Evolutionary conservation across 1,140 invertebrate genomes (phyloP).

Genomic region (Diorhabda sublineata): DNA sequence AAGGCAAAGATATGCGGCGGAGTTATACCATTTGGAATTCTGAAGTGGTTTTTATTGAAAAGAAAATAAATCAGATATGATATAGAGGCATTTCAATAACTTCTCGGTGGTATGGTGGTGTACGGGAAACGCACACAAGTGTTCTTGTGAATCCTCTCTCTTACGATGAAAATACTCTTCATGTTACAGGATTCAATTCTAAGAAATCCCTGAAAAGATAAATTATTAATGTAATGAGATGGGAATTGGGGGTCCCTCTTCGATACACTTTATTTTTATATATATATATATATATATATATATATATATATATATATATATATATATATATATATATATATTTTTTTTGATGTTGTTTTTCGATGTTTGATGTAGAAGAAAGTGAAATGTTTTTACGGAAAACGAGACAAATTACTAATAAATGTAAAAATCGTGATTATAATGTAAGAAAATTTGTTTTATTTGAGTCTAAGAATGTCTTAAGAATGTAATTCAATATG

Average conservation of each 20-base stretch:
- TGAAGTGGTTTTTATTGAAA: constrained; percentile 24
- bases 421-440: too few species aligned
- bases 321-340: too few species aligned
- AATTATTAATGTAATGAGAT: constrained; percentile 23
- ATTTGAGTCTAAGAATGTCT: too few species aligned
- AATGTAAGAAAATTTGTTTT: too few species aligned
- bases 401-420: too few species aligned
- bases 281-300: too few species aligned
- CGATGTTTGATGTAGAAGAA: not conserved
- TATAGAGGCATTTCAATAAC: constrained; percentile 24
- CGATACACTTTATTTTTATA: not conserved
- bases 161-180: constrained; percentile 18
- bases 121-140: constrained; percentile 8
- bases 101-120: constrained; percentile 3
- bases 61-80: constrained; percentile 24
- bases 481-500: too few species aligned
- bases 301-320: too few species aligned
- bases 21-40: constrained; percentile 24
- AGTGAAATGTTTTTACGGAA: not conserved
- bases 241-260: not conserved
- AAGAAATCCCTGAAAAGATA: constrained; percentile 12
- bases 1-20: constrained; percentile 20
- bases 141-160: constrained; percentile 16
- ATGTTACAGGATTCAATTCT: constrained; percentile 15
- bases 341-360: not conserved